Conservation (phyloP, 64 coral and sea anemone genomes). For the Pocillopora verrucosa region DNA sequence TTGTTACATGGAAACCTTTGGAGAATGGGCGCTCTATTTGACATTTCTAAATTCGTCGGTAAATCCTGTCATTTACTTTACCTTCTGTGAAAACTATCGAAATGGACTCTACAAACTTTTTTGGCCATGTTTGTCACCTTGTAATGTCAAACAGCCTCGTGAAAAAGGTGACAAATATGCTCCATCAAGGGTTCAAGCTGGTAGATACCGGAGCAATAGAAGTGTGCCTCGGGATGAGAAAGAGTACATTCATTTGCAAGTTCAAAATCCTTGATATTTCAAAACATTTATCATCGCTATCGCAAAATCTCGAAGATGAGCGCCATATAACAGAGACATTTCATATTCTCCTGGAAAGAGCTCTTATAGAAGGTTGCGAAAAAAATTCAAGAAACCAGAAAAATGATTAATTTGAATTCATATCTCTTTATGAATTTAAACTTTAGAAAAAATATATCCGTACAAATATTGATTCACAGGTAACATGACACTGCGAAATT, state of each 20-base stretch:
- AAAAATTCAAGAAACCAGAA: neutral
- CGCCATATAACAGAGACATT: neutral
- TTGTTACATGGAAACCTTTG: neutral
- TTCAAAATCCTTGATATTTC: neutral
- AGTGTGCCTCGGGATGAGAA: neutral
- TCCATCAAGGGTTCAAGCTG: neutral
- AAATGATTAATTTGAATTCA: neutral
- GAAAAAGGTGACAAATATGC: neutral
- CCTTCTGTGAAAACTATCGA: slow-evolving; percentile 8
- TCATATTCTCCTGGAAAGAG: neutral
- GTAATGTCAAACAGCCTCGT: neutral
- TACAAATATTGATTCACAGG: neutral
- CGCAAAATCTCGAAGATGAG: neutral
- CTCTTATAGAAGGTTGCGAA: neutral
- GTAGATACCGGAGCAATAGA: neutral
- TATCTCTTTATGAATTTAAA: neutral
- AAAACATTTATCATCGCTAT: neutral
- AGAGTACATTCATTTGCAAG: neutral
- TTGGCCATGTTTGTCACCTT: neutral
- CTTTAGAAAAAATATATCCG: neutral
- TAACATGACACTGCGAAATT: neutral
- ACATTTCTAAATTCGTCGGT: slow-evolving; percentile 1
- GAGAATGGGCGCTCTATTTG: neutral
- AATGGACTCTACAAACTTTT: neutral
- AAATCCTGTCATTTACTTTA: slow-evolving; percentile 17